Evolutionary conservation across 2,797 vertebrate species (phyloP).

Genomic region (Sebastes steindachneri): DNA sequence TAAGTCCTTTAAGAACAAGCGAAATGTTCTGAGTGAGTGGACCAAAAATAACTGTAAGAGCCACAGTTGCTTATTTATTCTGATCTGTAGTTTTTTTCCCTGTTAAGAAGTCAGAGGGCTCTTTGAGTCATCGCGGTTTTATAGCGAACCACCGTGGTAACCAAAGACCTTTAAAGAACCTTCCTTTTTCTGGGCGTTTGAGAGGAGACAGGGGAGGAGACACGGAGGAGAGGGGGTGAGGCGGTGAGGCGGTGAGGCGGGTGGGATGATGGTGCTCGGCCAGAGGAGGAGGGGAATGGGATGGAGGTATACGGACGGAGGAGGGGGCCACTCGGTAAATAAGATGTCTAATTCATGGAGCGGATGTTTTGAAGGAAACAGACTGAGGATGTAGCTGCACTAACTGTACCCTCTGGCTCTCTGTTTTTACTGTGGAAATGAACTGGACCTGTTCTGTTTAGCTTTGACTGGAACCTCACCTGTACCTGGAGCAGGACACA

Average conservation of each 20-base stretch:
- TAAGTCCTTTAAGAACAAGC: conserved; percentile 17
- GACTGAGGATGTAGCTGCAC: conserved; percentile 77
- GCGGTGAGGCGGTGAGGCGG: conserved; percentile 13
- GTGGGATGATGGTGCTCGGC: conserved; percentile 3
- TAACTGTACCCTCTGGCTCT: conserved; percentile 62
- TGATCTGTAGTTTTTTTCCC: conserved; percentile 35
- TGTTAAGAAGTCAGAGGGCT: conserved; percentile 56
- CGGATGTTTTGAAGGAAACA: conserved; percentile 88
- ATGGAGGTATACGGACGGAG: conserved; percentile 10
- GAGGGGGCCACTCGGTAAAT: conserved; percentile 71
- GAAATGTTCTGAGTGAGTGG: conserved; percentile 4
- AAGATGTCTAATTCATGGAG: conserved; percentile 83
- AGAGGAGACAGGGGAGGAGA: conserved; percentile 49
- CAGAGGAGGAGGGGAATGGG: conserved; percentile 13
- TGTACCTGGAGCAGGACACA: conserved; percentile 64
- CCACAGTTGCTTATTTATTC: conserved; percentile 67
- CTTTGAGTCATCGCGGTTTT: conserved; percentile 68
- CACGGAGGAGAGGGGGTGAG: not conserved
- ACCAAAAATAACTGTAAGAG: conserved; percentile 65
- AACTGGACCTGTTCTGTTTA: conserved; percentile 70
- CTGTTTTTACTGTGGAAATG: conserved; percentile 64
- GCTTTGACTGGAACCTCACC: conserved; percentile 58
- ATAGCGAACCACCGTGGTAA: conserved; percentile 55
- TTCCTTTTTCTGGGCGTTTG: conserved; percentile 29
- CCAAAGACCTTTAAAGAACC: conserved; percentile 58